These are phyloP conservation scores for Charanyca ferruginea DNA, from an alignment of 2,888 invertebrate species.

Conservation along the genomic window DNA sequence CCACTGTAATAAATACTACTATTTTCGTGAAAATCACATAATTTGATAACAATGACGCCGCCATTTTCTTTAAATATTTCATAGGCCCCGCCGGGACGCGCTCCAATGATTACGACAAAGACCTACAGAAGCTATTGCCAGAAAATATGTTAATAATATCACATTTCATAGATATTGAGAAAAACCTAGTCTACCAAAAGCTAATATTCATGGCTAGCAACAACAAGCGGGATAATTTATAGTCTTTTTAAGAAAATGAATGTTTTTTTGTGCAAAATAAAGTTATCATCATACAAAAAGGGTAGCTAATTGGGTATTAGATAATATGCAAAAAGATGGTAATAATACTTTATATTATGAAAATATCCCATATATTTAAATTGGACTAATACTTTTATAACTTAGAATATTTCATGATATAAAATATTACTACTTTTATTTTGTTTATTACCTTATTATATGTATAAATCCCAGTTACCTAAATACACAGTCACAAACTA, in stretches of 20 bases:
- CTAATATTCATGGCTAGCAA: constrained; percentile 15
- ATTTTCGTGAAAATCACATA: constrained; percentile 71
- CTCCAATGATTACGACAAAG: constrained; percentile 33
- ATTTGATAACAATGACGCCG: constrained; percentile 73
- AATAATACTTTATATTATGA: background rate
- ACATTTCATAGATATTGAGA: constrained; percentile 34
- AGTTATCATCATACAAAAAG: constrained; percentile 2
- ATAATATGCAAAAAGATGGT: background rate
- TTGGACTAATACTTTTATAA: background rate
- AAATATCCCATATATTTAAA: background rate
- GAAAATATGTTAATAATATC: constrained; percentile 45
- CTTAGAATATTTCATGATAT: background rate
- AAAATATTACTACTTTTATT: background rate
- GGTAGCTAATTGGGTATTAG: background rate
- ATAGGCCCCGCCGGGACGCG: constrained; percentile 67
- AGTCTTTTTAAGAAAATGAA: constrained; percentile 5
- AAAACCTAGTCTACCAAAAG: constrained; percentile 19
- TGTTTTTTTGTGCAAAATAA: background rate
- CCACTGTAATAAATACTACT: constrained; percentile 27
- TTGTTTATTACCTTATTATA: too few species aligned
- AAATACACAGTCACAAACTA: too few species aligned
- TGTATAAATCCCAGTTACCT: too few species aligned
- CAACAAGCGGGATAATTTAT: constrained; percentile 1
- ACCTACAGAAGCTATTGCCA: constrained; percentile 14
- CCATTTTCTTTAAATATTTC: constrained; percentile 79